Base-by-base conservation (phyloP, 2,113 vertebrate species). In the Mesoclemmys tuberculata region DNA sequence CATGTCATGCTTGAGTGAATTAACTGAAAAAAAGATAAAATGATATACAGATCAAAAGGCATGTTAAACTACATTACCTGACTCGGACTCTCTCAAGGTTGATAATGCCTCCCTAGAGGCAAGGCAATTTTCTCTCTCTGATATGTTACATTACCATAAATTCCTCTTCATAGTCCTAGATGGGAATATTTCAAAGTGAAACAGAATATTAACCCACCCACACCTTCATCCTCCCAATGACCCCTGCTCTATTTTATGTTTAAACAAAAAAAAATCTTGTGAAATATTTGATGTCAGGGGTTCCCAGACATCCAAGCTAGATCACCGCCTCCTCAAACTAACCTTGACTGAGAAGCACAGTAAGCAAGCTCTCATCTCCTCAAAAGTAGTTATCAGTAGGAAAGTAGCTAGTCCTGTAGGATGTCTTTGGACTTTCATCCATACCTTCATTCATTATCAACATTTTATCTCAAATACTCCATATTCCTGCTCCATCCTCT, bases 21-120 rank as follows among this genome's bases (percentile, higher is more conserved):
- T 85, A 80, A 51, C 52, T 88, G 7, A 61, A 35, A 44, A 64
- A 75, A 94, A 93, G 49, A 80, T 18, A 90, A 92, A 91, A 89
- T 46, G 6, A 90, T 82, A 90, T 0, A 1, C 10, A 94, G 31
- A 82, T 83, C 56, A 87, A 95, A 95, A 82, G 5, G 75, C 38
- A 54, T 79, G 31, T 71, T 84, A 90, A 93, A 95, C 44, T 84
- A 95, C 11, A 91, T 79, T 80, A 91, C 48, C 80, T 18, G 19
- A 77, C 79, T 85, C 81, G 80, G 75, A 79, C 10, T 48, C 94
- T 88, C 52, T 55, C 79, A 26, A 41, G 84, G 55, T 4, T 87
- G 56, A n/a, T 24, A 71, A 78, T 84, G 27, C 56, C 61, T 92
- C 74, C 86, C 78, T 64, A 4, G n/a, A 93, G 85, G 29, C 16